Base-by-base conservation (phyloP, 1,140 invertebrate genomes). In the Bombus pascuorum region DNA sequence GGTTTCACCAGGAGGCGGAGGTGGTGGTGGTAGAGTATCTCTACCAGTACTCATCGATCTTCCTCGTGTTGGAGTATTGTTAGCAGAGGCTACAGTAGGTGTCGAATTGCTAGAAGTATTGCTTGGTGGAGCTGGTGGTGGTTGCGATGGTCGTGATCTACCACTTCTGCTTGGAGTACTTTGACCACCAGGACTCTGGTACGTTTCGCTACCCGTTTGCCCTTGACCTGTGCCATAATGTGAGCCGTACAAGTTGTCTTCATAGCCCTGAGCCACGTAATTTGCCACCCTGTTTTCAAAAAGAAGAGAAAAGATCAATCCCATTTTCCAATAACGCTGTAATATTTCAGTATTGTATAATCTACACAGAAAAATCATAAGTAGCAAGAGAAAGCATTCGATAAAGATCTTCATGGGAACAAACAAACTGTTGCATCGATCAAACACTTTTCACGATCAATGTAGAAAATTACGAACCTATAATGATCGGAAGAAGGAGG, bases 21-120 rank as follows among this genome's bases (percentile, higher is more conserved):
- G 98, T 5, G 98, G 98, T n/a, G 98, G 98, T 53, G 98, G 98
- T 90, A 98, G 95, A 65, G 96, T 97, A 87, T 98, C 97, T 81
- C 97, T 95, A 83, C 96, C 96, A 34, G 96, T 95, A 75, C 96
- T 96, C 95, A 97, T 96, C 88, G 96, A 97, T 90, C 96, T 96
- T 85, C 96, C 96, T 83, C 97, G 95, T 34, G 97, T 97, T 59
- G 97, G 97, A 34, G 97, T 97, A 92, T 96, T 96, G 84, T 96
- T 95, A 89, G 96, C 95, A 73, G 97, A 96, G 80, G 97, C 95
- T 12, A 95, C 93, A n/a, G 96, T 97, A 13, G 97, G 97, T 32
- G 97, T 97, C 39, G 96, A 96, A 88, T 96, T 97, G 91, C 96
- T 97, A 80, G 96, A 96, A 62, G 96, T 94, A 90, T 95, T 96